Evolutionary conservation across 2,113 vertebrate genomes (phyloP).

Genomic region (Clarias magur): DNA sequence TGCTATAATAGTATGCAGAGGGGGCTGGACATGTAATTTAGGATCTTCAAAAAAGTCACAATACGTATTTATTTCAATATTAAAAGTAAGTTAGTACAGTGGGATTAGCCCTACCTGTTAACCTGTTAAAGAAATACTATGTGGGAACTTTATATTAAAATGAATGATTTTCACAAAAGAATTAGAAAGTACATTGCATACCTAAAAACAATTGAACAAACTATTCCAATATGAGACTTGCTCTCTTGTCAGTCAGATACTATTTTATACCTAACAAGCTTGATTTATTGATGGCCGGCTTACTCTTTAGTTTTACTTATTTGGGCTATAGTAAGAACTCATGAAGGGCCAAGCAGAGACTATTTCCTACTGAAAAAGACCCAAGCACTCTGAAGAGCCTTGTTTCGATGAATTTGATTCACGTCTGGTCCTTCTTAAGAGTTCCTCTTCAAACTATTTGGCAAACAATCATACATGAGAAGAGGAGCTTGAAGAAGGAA

Average conservation of each 20-base stretch:
- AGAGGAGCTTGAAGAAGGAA: slow-evolving; percentile 72
- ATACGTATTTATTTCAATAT: background rate
- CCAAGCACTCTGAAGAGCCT: slow-evolving; percentile 71
- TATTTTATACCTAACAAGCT: background rate
- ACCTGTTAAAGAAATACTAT: no score
- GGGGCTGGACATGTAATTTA: background rate
- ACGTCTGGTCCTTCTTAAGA: slow-evolving; percentile 76
- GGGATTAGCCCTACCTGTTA: no score
- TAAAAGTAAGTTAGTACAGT: no score
- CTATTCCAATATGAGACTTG: no score
- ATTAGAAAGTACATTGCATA: no score
- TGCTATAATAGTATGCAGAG: background rate
- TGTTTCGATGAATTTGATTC: slow-evolving; percentile 70
- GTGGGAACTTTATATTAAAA: no score
- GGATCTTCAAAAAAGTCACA: background rate
- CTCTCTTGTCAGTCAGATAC: no score
- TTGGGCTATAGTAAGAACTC: slow-evolving; percentile 58
- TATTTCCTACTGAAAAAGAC: slow-evolving; percentile 69
- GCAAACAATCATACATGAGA: slow-evolving; percentile 71
- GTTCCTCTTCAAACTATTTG: slow-evolving; percentile 79
- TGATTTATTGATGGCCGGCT: slow-evolving; percentile 15
- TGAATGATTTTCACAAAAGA: no score
- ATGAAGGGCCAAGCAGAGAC: slow-evolving; percentile 56
- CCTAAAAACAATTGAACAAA: no score
- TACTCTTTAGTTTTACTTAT: slow-evolving; percentile 53